These are phyloP conservation scores for Syngnathus typhle DNA, from an alignment of 2,113 vertebrate species.

Conservation along the genomic window DNA sequence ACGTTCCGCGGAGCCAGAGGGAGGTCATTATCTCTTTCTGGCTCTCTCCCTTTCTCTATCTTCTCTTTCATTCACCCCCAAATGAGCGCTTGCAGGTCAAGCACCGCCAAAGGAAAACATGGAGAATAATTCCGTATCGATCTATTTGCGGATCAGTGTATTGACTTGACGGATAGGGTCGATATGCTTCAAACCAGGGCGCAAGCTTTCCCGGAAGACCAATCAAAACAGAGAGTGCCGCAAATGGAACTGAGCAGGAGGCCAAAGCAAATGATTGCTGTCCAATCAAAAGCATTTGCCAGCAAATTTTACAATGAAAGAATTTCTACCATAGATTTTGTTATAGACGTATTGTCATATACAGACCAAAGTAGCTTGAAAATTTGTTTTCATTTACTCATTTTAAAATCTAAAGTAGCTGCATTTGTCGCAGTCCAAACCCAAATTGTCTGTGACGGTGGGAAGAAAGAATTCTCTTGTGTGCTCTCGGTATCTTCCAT, in stretches of 20 bases:
- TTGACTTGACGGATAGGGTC: conserved; percentile 1
- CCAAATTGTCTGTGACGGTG: not conserved
- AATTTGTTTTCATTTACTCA: too few species aligned
- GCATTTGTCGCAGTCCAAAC: not conserved
- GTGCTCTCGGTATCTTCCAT: not conserved
- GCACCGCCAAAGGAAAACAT: conserved; percentile 2
- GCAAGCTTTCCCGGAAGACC: not conserved
- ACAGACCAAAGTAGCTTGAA: not conserved
- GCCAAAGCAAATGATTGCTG: not conserved
- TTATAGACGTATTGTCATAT: not conserved
- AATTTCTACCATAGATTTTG: not conserved
- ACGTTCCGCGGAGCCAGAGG: conserved; percentile 51
- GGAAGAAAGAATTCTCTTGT: not conserved
- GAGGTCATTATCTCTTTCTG: conserved; percentile 45
- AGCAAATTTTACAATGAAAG: not conserved
- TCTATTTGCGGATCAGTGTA: not conserved
- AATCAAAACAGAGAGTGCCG: not conserved
- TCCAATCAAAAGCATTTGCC: not conserved
- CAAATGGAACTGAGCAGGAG: not conserved
- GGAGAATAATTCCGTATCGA: conserved; percentile 4
- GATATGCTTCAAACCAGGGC: not conserved
- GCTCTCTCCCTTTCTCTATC: conserved; percentile 9
- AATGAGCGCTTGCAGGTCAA: conserved; percentile 18
- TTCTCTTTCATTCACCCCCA: conserved; percentile 14
- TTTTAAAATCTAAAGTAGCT: not conserved